Evolutionary conservation across 2,888 invertebrate species (phyloP).

Genomic region (Deilephila porcellus): DNA sequence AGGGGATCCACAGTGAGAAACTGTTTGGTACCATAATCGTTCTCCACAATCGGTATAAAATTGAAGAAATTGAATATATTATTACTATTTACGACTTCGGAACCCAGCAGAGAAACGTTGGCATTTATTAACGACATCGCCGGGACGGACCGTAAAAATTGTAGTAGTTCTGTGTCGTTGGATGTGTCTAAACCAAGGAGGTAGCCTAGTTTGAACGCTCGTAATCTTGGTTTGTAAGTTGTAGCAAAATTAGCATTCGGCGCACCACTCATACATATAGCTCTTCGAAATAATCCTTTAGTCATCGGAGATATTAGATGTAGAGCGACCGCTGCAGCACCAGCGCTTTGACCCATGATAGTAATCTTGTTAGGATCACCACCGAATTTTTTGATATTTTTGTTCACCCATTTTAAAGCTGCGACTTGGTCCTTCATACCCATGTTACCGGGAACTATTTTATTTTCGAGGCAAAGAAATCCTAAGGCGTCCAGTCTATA

Average conservation of each 20-base stretch:
- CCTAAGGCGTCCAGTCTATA: conserved; percentile 58
- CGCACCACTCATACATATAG: conserved; percentile 56
- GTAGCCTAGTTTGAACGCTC: conserved; percentile 58
- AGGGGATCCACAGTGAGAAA: conserved; percentile 55
- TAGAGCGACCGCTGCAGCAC: conserved; percentile 47
- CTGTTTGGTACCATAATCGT: conserved; percentile 55
- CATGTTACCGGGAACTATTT: conserved; percentile 60
- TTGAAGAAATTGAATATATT: conserved; percentile 51
- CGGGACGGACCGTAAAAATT: conserved; percentile 57
- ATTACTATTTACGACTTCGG: conserved; percentile 46
- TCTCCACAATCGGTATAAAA: conserved; percentile 63
- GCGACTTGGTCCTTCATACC: conserved; percentile 60
- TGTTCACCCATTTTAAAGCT: conserved; percentile 55
- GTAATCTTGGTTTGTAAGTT: conserved; percentile 46
- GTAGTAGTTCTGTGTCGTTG: conserved; percentile 53
- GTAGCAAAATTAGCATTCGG: conserved; percentile 56
- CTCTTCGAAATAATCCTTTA: conserved; percentile 55
- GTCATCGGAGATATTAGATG: conserved; percentile 59
- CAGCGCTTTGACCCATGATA: conserved; percentile 60
- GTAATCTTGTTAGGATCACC: conserved; percentile 59
- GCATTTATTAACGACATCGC: conserved; percentile 48
- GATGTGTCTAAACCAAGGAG: conserved; percentile 54
- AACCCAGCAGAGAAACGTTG: conserved; percentile 49
- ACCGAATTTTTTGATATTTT: conserved; percentile 55
- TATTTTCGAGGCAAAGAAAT: conserved; percentile 53